phyloP scores from a whole-genome alignment of 2,888 invertebrate species.

The Hydrotaea cyrtoneurina region DNA sequence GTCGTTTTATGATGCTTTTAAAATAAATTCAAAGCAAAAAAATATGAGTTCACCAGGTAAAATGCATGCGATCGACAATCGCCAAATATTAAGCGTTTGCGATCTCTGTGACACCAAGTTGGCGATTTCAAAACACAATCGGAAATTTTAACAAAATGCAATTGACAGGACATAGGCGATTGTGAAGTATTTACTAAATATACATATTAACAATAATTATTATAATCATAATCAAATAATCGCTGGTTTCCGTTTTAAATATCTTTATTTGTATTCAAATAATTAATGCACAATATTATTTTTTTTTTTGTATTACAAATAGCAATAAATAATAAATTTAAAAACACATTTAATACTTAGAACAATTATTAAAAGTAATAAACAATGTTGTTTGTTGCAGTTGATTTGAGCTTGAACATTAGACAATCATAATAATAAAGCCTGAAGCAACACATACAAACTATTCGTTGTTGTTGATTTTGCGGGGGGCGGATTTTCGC shows the following conservation, averaged over 20 bases:
- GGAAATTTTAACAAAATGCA: too few species aligned
- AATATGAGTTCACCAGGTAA: too few species aligned
- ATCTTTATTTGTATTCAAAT: conserved; percentile 57
- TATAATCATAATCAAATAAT: too few species aligned
- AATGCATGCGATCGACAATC: too few species aligned
- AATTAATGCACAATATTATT: conserved; percentile 44
- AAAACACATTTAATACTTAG: conserved; percentile 79
- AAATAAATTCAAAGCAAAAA: too few species aligned
- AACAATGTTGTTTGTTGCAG: conserved; percentile 42
- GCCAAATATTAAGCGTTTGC: too few species aligned
- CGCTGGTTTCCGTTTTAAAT: not conserved
- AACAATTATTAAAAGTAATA: conserved; percentile 62
- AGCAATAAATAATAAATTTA: conserved; percentile 63
- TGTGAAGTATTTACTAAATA: too few species aligned
- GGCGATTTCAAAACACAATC: too few species aligned
- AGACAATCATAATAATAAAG: not conserved
- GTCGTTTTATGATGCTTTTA: too few species aligned
- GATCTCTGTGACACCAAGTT: too few species aligned
- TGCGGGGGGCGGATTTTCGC: conserved; percentile 1
- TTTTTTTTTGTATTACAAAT: conserved; percentile 59
- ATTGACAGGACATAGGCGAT: too few species aligned
- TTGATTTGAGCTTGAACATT: not conserved
- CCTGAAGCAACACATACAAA: conserved; percentile 1
- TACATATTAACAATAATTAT: too few species aligned
- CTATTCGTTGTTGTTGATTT: conserved; percentile 26